Conservation (phyloP, 2,888 invertebrate species). For the Aporophyla lueneburgensis region DNA sequence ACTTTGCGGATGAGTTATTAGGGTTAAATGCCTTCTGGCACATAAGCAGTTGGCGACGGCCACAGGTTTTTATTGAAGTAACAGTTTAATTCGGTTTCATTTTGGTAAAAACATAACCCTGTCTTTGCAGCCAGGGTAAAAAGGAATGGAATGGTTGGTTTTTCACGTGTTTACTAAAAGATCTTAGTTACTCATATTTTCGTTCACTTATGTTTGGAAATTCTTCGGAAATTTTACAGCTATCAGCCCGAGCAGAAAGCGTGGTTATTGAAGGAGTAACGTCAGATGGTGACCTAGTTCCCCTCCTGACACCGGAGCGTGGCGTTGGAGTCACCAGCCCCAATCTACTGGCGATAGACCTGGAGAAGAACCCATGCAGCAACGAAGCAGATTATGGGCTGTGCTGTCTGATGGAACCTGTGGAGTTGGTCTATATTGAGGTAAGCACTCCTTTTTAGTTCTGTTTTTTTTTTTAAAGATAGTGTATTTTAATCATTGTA, state of each 20-base stretch:
- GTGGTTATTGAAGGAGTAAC: constrained; percentile 94
- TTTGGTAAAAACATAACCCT: background rate
- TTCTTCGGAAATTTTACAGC: constrained; percentile 65
- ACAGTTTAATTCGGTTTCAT: background rate
- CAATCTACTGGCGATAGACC: constrained; percentile 94
- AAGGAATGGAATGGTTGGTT: background rate
- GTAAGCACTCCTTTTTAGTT: constrained; percentile 70
- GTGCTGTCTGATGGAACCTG: constrained; percentile 92
- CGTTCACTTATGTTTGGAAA: no score
- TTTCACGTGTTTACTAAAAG: background rate
- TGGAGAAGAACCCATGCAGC: constrained; percentile 93
- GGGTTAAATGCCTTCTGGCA: background rate
- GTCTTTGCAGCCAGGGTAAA: background rate
- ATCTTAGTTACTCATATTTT: background rate
- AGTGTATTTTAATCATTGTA: background rate
- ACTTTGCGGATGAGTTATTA: background rate
- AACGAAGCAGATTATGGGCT: constrained; percentile 93
- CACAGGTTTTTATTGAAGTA: background rate
- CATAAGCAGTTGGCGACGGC: background rate
- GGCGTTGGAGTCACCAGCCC: constrained; percentile 90
- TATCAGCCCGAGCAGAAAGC: constrained; percentile 94
- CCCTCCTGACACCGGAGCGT: constrained; percentile 90
- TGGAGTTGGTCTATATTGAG: constrained; percentile 95
- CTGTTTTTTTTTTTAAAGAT: background rate
- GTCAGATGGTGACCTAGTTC: constrained; percentile 93